These are phyloP conservation scores for Strongylocentrotus purpuratus DNA, from an alignment of 35 echinoderm and acorn worm species.

Conservation along the genomic window DNA sequence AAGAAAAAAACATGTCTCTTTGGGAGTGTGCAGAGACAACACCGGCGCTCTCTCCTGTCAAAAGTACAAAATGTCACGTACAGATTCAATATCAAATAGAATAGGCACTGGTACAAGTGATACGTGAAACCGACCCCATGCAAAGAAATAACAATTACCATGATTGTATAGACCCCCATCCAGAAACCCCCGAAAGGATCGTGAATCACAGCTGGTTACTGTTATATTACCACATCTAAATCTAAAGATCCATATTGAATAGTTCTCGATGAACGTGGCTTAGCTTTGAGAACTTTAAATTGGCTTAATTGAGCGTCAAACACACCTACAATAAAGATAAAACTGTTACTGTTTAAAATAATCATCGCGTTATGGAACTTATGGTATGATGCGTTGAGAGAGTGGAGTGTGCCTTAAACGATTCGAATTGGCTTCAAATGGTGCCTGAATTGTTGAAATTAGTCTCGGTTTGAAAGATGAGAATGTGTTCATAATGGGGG, in stretches of 20 bases:
- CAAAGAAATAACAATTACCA: not conserved
- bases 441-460: not conserved
- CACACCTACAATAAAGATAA: not conserved
- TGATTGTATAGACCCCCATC: not conserved
- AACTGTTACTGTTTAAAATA: not conserved
- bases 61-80: slow-evolving; percentile 10
- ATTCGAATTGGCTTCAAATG: not conserved
- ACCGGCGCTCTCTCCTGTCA: not conserved
- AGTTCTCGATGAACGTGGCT: not conserved
- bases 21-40: not conserved
- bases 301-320: not conserved
- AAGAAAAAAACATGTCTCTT: not conserved
- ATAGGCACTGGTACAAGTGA: not conserved
- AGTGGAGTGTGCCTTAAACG: not conserved
- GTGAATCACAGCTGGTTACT: slow-evolving; percentile 16
- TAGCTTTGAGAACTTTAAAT: not conserved
- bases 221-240: not conserved
- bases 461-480: not conserved
- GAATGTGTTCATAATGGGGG: not conserved
- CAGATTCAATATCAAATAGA: not conserved
- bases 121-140: not conserved
- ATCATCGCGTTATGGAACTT: not conserved
- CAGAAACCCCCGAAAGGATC: not conserved
- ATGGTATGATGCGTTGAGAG: not conserved
- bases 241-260: not conserved